These are phyloP conservation scores for Heteromormyrus szaboi DNA, from an alignment of 2,797 vertebrate genomes.

Conservation along the genomic window DNA sequence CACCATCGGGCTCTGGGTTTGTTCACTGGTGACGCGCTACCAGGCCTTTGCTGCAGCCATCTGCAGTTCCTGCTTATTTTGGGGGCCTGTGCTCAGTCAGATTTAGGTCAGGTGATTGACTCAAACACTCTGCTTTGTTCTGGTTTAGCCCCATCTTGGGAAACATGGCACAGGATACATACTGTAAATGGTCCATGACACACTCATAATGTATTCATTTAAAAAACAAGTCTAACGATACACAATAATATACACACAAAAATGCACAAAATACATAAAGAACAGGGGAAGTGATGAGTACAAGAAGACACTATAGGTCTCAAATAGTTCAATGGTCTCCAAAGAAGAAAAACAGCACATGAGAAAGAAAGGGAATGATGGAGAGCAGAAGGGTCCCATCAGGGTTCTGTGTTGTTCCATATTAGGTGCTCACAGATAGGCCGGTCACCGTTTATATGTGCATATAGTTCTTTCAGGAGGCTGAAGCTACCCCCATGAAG, in stretches of 20 bases:
- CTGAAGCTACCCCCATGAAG: background rate
- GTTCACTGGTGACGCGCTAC: background rate
- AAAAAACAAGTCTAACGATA: background rate
- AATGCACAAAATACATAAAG: background rate
- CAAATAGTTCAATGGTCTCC: background rate
- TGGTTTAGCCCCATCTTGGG: background rate
- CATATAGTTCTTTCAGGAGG: background rate
- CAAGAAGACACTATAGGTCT: background rate
- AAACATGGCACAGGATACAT: background rate
- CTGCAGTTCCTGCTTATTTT: background rate
- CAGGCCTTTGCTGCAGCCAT: background rate
- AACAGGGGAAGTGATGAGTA: background rate
- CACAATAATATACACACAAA: background rate
- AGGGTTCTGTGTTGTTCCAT: background rate
- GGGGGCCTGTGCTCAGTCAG: background rate
- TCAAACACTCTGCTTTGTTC: background rate
- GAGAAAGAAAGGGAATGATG: background rate
- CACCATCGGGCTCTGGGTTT: background rate
- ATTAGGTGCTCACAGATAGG: background rate
- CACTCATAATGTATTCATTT: background rate
- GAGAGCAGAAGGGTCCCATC: background rate
- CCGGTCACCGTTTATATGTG: background rate
- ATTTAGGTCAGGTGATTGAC: background rate
- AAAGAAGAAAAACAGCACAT: background rate
- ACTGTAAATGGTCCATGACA: background rate